Percentiles rank a stretch among this genome's conserved stretches.
These are phyloP conservation scores for Ptilorrhoa leucosticta DNA, from an alignment of 2,113 vertebrate genomes.

Conservation along the genomic window DNA sequence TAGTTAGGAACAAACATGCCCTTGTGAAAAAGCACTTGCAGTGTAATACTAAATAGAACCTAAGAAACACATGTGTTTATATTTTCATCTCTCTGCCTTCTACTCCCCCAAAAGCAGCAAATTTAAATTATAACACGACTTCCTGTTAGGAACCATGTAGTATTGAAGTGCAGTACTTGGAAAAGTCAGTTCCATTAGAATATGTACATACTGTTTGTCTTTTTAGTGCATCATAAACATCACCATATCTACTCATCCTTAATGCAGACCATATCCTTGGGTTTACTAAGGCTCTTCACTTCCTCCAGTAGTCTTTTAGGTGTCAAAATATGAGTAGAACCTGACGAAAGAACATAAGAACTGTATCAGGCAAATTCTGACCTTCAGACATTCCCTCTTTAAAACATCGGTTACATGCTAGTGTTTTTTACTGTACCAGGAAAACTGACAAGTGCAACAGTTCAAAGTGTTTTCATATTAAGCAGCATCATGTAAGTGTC, in stretches of 20 bases:
- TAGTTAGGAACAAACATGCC: neutral
- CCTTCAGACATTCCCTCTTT: neutral
- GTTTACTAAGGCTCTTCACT: conserved; percentile 87
- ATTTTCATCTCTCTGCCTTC: neutral
- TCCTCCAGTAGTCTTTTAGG: conserved; percentile 87
- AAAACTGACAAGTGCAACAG: neutral
- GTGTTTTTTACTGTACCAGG: neutral
- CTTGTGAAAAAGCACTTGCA: conserved; percentile 29
- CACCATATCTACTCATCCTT: conserved; percentile 74
- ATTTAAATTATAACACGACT: conserved; percentile 42
- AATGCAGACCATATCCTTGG: conserved; percentile 78
- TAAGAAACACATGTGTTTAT: neutral
- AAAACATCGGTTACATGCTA: neutral
- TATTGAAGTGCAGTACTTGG: neutral
- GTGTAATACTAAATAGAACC: neutral
- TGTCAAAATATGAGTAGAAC: conserved; percentile 92
- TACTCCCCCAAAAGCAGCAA: conserved; percentile 27
- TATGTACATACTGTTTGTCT: conserved; percentile 49
- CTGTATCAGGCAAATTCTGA: neutral
- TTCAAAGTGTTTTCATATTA: neutral
- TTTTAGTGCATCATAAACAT: neutral
- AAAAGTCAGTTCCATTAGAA: conserved; percentile 26
- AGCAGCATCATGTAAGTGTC: neutral
- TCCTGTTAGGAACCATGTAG: neutral
- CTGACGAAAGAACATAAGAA: conserved; percentile 64